Evolutionary conservation across 2,888 invertebrate genomes (phyloP).

Genomic region (Phoronis australis): DNA sequence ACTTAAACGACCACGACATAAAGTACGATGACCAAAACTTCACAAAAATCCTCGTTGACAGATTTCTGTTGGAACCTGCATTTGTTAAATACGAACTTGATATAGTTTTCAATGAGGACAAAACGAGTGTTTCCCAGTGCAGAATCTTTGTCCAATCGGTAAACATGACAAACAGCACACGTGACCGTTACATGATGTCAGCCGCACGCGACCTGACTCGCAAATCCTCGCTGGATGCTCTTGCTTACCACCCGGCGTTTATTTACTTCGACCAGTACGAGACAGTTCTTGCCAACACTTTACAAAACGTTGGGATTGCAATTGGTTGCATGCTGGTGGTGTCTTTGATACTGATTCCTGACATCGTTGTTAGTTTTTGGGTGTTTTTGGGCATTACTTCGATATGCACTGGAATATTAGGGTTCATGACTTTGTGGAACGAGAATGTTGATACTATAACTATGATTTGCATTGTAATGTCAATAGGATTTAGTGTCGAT

Average conservation of each 20-base stretch:
- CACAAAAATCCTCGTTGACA: background rate
- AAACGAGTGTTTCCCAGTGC: background rate
- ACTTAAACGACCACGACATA: constrained; percentile 8
- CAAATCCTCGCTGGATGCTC: constrained; percentile 69
- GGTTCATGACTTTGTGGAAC: constrained; percentile 94
- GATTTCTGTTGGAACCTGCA: constrained; percentile 8
- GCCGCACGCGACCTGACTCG: constrained; percentile 71
- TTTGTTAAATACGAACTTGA: background rate
- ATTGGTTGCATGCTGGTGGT: constrained; percentile 90
- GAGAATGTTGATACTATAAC: constrained; percentile 77
- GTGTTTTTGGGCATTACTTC: constrained; percentile 91
- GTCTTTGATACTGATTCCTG: constrained; percentile 88
- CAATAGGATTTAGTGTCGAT: constrained; percentile 92
- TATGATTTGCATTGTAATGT: constrained; percentile 96
- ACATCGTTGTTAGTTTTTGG: constrained; percentile 85
- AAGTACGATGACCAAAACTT: constrained; percentile 5
- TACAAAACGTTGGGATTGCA: constrained; percentile 84
- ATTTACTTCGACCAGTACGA: constrained; percentile 92
- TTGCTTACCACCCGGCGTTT: constrained; percentile 91
- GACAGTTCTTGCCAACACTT: constrained; percentile 77
- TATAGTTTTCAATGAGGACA: constrained; percentile 8
- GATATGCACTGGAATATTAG: constrained; percentile 87
- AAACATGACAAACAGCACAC: background rate
- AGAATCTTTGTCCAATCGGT: background rate
- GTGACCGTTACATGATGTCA: constrained; percentile 85